Base-by-base conservation (phyloP, 2,113 vertebrate genomes). In the Tychaedon coryphoeus region DNA sequence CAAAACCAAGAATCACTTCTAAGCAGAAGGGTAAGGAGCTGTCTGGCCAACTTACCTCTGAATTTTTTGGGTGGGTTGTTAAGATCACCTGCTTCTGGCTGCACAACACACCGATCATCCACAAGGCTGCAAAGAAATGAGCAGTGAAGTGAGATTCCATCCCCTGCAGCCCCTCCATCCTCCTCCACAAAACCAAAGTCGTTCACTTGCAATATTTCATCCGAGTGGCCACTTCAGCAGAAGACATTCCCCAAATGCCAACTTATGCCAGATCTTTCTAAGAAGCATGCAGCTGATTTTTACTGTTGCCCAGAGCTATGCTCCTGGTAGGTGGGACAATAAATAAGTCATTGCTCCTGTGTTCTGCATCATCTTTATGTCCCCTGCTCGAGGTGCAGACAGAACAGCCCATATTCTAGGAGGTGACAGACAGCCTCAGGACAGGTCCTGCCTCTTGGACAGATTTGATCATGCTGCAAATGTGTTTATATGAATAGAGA, bases 11-110 rank as follows among this genome's bases (percentile, higher is more conserved):
- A 54, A 3, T 2, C 12, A 5, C 5, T 53, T 38, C 64, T 11
- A 42, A 5, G 10, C 65, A 36, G 67, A n/a, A 43, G 28, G 72
- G 12, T 3, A 7, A 62, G 7, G 18, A 86, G 38, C 83, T 69
- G 45, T 31, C 78, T 66, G n/a, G 20, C 6, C 18, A 73, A 45
- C 97, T 98, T 97, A 99, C 99, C 99, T 98, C 99, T 91, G 97
- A 99, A 99, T 96, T 99, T 99, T 98, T 99, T 99, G 79, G 99
- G 99, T 38, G 99, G 99, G 91, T 99, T 99, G 98, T 99, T 99
- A 88, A 99, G 99, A 97, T 99, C 99, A 5, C 99, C 99, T 5
- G 99, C 98, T 96, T 99, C 99, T 51, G 99, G 99, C 95, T 99
- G 99, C 5, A 99, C 99, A 72, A 99, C 99, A 95, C 99, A 99